These are phyloP conservation scores for Platycnemis pennipes DNA, from an alignment of 2,888 invertebrate genomes.

Conservation along the genomic window DNA sequence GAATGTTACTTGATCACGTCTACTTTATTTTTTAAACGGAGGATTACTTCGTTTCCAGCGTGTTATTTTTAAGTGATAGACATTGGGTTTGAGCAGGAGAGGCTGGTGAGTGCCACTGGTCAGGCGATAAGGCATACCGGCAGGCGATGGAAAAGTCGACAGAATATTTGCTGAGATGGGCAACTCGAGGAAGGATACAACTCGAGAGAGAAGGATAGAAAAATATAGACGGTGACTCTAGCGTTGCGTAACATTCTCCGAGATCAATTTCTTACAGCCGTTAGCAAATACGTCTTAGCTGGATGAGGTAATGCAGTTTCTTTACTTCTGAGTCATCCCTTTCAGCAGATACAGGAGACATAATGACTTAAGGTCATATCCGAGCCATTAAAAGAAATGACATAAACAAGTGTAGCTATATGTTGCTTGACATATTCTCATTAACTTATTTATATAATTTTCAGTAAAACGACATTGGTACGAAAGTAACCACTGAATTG, in stretches of 20 bases:
- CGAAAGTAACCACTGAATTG: no score
- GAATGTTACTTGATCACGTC: no score
- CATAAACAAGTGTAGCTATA: not conserved
- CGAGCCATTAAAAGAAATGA: not conserved
- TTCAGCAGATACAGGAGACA: not conserved
- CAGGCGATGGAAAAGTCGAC: no score
- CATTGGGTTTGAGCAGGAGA: no score
- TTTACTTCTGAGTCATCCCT: not conserved
- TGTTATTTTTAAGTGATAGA: no score
- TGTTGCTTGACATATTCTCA: not conserved
- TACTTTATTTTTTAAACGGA: no score
- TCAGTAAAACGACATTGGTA: no score
- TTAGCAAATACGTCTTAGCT: not conserved
- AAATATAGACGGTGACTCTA: not conserved
- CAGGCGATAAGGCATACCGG: no score
- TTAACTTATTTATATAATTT: not conserved
- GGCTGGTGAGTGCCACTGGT: no score
- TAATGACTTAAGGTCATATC: not conserved
- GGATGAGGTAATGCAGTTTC: conserved; percentile 24
- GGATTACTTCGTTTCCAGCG: no score
- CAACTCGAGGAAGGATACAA: not conserved
- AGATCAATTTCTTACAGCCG: not conserved
- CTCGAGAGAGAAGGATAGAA: not conserved
- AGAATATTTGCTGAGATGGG: not conserved
- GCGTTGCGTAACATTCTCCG: not conserved